Base-by-base conservation (phyloP, 1,140 invertebrate genomes). In the Drosophila eugracilis region DNA sequence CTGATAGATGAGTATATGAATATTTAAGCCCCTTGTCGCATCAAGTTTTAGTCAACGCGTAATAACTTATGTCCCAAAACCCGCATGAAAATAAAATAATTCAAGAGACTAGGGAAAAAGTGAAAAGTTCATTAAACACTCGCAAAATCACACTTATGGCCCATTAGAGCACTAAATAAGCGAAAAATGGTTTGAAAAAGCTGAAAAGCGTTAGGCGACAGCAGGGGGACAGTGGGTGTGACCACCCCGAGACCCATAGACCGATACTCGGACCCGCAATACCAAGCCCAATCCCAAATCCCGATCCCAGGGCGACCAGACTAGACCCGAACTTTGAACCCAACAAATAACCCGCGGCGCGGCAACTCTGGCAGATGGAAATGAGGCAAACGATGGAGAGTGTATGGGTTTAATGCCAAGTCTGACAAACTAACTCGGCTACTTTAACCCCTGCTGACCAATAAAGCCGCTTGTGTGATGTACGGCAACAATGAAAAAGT, bases 401-500 rank as follows among this genome's bases (percentile, higher is more conserved):
- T 10, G 30, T 9, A 14, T 17, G 4, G 37, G 14, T 32, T 86
- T 88, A 88, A 81, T 86, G 65, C 84, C 69, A 65, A 71, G 60
- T 63, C 83, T 88, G 81, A 88, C 63, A 67, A 83, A 86, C 83
- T 83, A 86, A 81, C 78, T 83, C 60, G 65, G 73, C 72, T 74
- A 63, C 75, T 60, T 66, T 88, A 88, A 86, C 81, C 81, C 81
- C 81, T 81, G 77, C 81, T 86, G 81, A 88, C 83, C 81, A 86
- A 86, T 88, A 86, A 86, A 86, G 81, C 83, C 81, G 81, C 81
- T 86, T 88, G 78, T 83, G 79, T 88, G 83, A 86, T 83, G 75
- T 69, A 63, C 83, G 81, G 76, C 50, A 84, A 86, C 81, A 86
- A 86, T 66, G 74, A 67, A 65, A 86, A 80, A 74, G 58, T 88